phyloP scores from a whole-genome alignment of 2,113 vertebrate species.

The Rhizomys pruinosus region DNA sequence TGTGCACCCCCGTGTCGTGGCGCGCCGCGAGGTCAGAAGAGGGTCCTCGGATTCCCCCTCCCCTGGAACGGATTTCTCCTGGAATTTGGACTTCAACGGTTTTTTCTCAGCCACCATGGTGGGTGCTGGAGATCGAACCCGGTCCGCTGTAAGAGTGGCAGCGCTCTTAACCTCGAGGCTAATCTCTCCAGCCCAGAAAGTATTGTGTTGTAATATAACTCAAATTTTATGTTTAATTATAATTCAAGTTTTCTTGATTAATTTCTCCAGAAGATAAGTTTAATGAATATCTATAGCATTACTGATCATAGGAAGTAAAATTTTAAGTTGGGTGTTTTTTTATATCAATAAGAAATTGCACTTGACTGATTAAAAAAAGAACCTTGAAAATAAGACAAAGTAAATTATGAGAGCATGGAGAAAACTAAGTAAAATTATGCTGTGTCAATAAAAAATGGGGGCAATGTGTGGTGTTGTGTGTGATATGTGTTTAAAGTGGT shows the following conservation, averaged over 20 bases:
- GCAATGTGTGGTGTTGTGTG: too few relatives aligned
- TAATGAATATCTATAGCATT: constrained; percentile 3
- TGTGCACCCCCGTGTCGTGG: too few relatives aligned
- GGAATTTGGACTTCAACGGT: too few relatives aligned
- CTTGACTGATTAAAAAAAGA: neutral
- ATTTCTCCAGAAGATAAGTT: constrained; percentile 41
- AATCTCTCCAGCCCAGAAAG: too few relatives aligned
- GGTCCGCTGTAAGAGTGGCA: too few relatives aligned
- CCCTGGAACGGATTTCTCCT: too few relatives aligned
- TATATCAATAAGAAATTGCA: constrained; percentile 21
- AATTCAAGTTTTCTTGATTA: constrained; percentile 32
- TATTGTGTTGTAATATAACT: too few relatives aligned
- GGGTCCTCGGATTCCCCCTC: too few relatives aligned
- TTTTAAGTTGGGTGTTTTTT: constrained; percentile 63
- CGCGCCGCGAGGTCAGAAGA: too few relatives aligned
- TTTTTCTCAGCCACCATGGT: too few relatives aligned
- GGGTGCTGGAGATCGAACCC: too few relatives aligned
- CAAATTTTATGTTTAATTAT: constrained; percentile 28
- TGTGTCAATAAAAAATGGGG: neutral
- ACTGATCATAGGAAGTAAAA: constrained; percentile 43
- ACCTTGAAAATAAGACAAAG: constrained; percentile 41
- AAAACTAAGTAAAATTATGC: constrained; percentile 5
- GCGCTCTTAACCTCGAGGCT: too few relatives aligned
- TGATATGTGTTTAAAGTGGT: neutral
- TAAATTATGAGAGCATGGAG: constrained; percentile 13